Evolutionary conservation across 2,113 vertebrate species (phyloP).

Genomic region (Camelus dromedarius): DNA sequence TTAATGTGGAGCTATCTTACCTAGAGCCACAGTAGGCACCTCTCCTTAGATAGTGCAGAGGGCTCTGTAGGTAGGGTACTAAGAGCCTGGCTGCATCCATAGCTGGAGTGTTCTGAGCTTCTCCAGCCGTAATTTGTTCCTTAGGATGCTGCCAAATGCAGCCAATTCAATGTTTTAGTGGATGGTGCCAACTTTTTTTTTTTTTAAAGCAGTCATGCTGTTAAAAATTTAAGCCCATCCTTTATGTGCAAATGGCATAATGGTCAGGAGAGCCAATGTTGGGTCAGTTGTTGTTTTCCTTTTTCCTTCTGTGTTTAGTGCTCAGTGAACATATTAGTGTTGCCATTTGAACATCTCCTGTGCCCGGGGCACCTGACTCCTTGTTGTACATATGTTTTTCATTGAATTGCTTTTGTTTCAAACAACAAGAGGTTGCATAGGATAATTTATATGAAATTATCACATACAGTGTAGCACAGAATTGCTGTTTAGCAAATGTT

Average conservation of each 20-base stretch:
- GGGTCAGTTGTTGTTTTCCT: neutral
- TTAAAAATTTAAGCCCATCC: neutral
- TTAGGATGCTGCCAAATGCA: conserved; percentile 27
- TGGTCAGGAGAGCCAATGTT: conserved; percentile 23
- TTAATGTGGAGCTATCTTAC: neutral
- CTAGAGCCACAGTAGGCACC: neutral
- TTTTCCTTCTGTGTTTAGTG: conserved; percentile 18
- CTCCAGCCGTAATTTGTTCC: neutral
- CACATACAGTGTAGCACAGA: neutral
- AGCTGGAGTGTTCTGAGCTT: neutral
- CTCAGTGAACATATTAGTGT: conserved; percentile 25
- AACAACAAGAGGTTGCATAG: neutral
- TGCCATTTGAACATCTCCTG: neutral
- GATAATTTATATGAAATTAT: neutral
- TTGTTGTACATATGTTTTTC: conserved; percentile 7
- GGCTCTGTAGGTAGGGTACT: neutral
- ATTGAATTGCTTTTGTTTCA: conserved; percentile 46
- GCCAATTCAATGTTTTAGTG: neutral
- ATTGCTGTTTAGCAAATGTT: neutral
- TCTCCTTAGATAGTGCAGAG: neutral
- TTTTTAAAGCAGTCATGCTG: neutral
- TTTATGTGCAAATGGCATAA: conserved; percentile 28
- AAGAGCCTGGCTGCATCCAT: neutral
- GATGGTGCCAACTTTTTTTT: neutral
- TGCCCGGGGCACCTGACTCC: neutral